Evolutionary conservation across 2,797 vertebrate species (phyloP).

Genomic region (Acanthiza pusilla): DNA sequence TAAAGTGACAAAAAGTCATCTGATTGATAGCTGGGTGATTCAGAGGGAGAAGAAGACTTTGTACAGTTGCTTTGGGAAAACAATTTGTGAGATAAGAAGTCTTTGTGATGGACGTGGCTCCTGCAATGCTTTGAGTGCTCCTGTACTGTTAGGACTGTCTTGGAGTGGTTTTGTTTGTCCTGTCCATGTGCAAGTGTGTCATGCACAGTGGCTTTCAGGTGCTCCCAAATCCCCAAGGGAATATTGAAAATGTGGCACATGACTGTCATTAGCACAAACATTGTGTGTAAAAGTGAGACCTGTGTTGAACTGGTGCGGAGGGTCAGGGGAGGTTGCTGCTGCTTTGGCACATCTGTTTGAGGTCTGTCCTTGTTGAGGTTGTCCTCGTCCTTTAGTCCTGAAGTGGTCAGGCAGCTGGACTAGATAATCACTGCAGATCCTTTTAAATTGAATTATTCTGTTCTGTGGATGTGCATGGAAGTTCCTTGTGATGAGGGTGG

Average conservation of each 20-base stretch:
- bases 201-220: not conserved
- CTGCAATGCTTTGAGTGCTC: not conserved
- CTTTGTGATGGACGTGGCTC: not conserved
- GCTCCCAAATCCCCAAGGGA: not conserved
- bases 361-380: not conserved
- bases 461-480: not conserved
- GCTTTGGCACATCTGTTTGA: not conserved
- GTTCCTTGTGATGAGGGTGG: not conserved
- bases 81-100: not conserved
- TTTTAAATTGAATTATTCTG: not conserved
- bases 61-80: not conserved
- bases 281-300: not conserved
- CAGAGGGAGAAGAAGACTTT: not conserved
- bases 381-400: not conserved
- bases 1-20: not conserved
- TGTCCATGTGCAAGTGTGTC: not conserved
- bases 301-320: not conserved
- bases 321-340: not conserved
- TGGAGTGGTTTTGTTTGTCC: fast-evolving
- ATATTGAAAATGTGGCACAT: fast-evolving
- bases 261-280: not conserved
- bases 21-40: not conserved
- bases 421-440: not conserved
- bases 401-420: not conserved
- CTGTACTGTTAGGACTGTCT: not conserved